Evolutionary conservation across 2,888 invertebrate genomes (phyloP), one percentile per base, ranked within the genome.

Genomic region (Agonopterix alstromeriana): DNA sequence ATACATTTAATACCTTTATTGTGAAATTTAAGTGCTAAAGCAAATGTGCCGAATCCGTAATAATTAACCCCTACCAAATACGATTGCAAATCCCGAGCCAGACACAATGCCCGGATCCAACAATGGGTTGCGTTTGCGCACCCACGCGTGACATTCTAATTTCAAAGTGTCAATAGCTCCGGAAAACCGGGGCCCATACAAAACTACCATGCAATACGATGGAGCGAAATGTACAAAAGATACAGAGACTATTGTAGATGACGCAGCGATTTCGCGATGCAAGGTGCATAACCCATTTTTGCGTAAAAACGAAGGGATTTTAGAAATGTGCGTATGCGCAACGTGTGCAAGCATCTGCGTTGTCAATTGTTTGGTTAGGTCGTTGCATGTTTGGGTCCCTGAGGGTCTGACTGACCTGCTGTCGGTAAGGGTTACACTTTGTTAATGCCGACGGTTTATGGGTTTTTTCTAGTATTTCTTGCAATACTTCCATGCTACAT

Each of bases 251-350:
- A 79, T 82, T 83, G 79, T 82, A 68, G 67, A 74, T 80, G 82
- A 80, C 73, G 74, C 57, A 58, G 66, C 73, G 69, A 73, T 73
- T 75, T 68, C 56, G 70, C 53, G 60, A 56, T 60, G 84, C 85
- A 87, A 87, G 86, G 86, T 87, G 86, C 77, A 76, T 61, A 84
- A 83, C 84, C 82, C 83, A 84, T 84, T 85, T 84, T 81, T 77
- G 82, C 77, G 73, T 73, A 78, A 77, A 82, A 78, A 74, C 27
- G 67, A 56, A 54, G 58, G 61, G 59, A 60, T 73, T 75, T 76
- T 69, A 57, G 61, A 55, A 67, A 63, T 66, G 58, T 58, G 65
- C 11, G 81, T 84, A 84, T 83, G 68, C 69, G 81, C 84, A 84
- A 84, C 65, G 77, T 82, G 82, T 66, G 73, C 73, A 71, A 70